These are phyloP conservation scores for Lophochroa leadbeateri DNA, from an alignment of 2,113 vertebrate species.

Conservation along the genomic window DNA sequence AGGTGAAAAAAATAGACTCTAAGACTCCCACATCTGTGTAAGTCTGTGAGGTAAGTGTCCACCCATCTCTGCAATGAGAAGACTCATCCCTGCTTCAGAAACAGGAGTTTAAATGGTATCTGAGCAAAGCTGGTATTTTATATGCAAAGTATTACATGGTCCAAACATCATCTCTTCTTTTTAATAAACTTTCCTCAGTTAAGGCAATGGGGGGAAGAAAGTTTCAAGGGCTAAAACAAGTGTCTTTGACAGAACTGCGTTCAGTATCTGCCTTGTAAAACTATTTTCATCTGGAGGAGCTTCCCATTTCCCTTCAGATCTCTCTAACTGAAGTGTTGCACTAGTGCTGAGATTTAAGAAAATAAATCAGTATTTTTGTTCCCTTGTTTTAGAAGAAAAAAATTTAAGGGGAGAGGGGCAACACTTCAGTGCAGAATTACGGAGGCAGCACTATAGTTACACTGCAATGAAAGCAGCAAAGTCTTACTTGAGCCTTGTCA, in stretches of 20 bases:
- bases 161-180: not conserved
- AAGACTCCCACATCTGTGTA: not conserved
- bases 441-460: not conserved
- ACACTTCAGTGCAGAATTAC: not conserved
- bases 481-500: not conserved
- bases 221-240: not conserved
- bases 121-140: not conserved
- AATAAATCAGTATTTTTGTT: not conserved
- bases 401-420: not conserved
- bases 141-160: not conserved
- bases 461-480: not conserved
- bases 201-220: not conserved
- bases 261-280: not conserved
- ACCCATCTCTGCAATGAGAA: accelerated
- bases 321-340: not conserved
- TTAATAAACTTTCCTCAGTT: not conserved
- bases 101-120: not conserved
- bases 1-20: not conserved
- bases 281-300: not conserved
- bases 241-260: not conserved
- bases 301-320: not conserved
- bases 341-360: not conserved
- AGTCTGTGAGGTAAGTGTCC: not conserved
- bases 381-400: not conserved
- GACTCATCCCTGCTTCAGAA: not conserved